phyloP scores from a whole-genome alignment of 2,797 vertebrate genomes.

The Sebastes alutus region DNA sequence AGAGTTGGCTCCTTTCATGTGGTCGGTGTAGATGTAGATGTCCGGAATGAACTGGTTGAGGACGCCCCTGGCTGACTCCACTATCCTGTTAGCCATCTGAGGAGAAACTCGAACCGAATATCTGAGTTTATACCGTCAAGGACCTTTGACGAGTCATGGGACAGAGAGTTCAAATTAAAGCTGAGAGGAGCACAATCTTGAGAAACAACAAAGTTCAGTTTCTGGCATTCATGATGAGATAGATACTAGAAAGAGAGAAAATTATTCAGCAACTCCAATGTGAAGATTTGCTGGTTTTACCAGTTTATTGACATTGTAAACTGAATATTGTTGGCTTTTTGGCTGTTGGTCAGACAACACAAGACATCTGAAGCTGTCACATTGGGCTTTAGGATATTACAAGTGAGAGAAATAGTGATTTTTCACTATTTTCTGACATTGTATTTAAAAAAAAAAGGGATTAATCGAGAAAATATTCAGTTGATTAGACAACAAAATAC shows the following conservation, averaged over 20 bases:
- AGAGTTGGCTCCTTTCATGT: slow-evolving; percentile 93
- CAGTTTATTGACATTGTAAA: background rate
- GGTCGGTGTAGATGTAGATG: slow-evolving; percentile 97
- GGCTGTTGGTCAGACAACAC: background rate
- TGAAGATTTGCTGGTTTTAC: background rate
- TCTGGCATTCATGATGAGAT: background rate
- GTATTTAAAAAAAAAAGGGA: background rate
- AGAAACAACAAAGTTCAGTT: background rate
- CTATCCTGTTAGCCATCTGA: slow-evolving; percentile 96
- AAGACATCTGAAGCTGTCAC: background rate
- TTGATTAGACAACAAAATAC: background rate
- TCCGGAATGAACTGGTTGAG: slow-evolving; percentile 96
- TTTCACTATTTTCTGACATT: background rate
- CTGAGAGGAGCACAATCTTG: background rate
- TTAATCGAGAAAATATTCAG: too few relatives aligned
- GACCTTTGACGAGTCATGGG: background rate
- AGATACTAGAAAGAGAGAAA: background rate
- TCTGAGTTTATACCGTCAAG: slow-evolving; percentile 77
- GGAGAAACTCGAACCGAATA: slow-evolving; percentile 95
- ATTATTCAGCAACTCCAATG: background rate
- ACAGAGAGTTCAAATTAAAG: background rate
- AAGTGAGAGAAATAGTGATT: background rate
- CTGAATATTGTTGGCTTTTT: background rate
- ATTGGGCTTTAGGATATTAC: background rate
- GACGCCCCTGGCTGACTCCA: slow-evolving; percentile 91